phyloP scores from a whole-genome alignment of 2,888 invertebrate genomes.

The Micropterix aruncella region DNA sequence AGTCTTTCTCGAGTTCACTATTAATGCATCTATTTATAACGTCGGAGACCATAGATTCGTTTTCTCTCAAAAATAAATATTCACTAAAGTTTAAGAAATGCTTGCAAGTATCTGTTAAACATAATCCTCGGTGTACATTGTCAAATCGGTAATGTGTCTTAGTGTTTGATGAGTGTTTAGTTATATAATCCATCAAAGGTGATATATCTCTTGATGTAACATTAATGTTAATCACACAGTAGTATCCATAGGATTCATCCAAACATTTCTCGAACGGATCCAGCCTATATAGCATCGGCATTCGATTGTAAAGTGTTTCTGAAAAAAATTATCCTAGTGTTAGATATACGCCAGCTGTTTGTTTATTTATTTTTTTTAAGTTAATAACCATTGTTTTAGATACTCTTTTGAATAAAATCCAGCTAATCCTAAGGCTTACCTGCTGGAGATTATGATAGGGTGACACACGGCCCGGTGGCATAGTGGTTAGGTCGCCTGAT shows the following conservation, averaged over 20 bases:
- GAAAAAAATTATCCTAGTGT: background rate
- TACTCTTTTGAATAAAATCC: too few relatives aligned
- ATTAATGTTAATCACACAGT: background rate
- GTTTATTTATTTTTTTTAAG: too few relatives aligned
- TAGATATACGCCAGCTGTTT: too few relatives aligned
- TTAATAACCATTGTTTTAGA: too few relatives aligned
- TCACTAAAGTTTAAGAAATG: background rate
- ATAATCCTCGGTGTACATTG: background rate
- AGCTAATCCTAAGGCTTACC: too few relatives aligned
- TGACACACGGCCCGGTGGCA: too few relatives aligned
- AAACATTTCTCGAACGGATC: background rate
- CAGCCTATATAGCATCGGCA: background rate
- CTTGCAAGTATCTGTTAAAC: background rate
- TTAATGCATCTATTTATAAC: too few relatives aligned
- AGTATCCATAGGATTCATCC: background rate
- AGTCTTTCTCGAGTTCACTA: too few relatives aligned
- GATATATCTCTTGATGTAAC: background rate
- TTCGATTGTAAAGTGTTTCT: background rate
- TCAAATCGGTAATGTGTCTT: background rate
- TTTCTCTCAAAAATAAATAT: background rate
- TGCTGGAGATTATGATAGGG: too few relatives aligned
- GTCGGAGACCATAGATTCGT: too few relatives aligned
- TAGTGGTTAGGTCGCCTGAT: too few relatives aligned
- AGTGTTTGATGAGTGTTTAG: background rate
- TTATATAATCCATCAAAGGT: background rate